Conservation (phyloP, 2,888 invertebrate species). For the Tachystola acroxantha region DNA sequence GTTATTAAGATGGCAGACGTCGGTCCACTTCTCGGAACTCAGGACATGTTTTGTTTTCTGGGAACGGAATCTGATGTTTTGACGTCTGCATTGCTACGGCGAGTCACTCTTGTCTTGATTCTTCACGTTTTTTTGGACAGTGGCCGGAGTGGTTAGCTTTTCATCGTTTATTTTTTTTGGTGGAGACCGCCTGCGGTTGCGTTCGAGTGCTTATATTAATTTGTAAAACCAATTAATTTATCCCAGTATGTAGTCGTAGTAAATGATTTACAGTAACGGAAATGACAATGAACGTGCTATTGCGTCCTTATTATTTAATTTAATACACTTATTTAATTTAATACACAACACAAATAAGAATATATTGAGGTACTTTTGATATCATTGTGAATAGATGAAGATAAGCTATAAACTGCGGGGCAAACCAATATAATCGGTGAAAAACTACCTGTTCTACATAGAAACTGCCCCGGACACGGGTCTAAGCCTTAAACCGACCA, state of each 20-base stretch:
- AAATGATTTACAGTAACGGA: too few species aligned
- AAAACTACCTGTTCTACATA: slow-evolving; percentile 51
- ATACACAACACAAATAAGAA: neutral
- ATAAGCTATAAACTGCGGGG: slow-evolving; percentile 13
- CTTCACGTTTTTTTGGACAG: slow-evolving; percentile 14
- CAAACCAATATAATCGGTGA: slow-evolving; percentile 48
- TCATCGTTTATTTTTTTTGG: neutral
- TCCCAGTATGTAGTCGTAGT: too few species aligned
- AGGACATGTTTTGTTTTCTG: slow-evolving; percentile 32
- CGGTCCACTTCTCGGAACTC: slow-evolving; percentile 27
- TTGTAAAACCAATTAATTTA: too few species aligned
- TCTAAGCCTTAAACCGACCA: slow-evolving; percentile 44
- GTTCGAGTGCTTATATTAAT: slow-evolving; percentile 10
- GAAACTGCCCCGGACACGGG: slow-evolving; percentile 41
- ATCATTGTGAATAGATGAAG: slow-evolving; percentile 5
- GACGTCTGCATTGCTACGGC: slow-evolving; percentile 26
- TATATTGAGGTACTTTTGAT: neutral
- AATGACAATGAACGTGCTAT: too few species aligned
- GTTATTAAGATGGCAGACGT: slow-evolving; percentile 32
- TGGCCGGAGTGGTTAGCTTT: slow-evolving; percentile 7
- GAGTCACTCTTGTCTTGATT: slow-evolving; percentile 12
- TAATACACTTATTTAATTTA: too few species aligned
- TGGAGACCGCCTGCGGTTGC: slow-evolving; percentile 10
- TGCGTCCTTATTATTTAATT: too few species aligned
- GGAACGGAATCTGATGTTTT: slow-evolving; percentile 39